Evolutionary conservation across 2,113 vertebrate species (phyloP), one percentile per base, ranked within the genome.

Genomic region (Phodopus roborovskii): DNA sequence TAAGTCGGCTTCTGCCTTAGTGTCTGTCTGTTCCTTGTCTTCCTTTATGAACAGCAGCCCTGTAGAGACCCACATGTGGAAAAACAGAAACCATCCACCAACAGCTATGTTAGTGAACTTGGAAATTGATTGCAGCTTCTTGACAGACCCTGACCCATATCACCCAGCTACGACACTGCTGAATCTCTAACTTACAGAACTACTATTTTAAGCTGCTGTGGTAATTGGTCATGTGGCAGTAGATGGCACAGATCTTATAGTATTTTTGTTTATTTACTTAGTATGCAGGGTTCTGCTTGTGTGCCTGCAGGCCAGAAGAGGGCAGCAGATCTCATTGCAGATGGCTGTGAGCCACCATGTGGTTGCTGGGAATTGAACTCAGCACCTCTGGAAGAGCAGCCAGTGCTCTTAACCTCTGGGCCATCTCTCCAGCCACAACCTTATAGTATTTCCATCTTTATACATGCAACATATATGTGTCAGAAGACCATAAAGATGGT

Each of bases 141-240:
- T 11, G 3, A 48, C 39, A 83, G 50, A 70, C 53, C 28, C 88
- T 95, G 85, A 62, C 33, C 88, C 83, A 39, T 20, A 56, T 75
- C 66, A 50, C 79, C 33, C n/a, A 6, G n/a, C 64, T 48, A 66
- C 58, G 70, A 22, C 9, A 45, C 75, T 39, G 1, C 70, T 58
- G 36, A 62, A 45, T 24, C 42, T 26, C 50, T 74, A 10, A 15
- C 87, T 82, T 26, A 45, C 28, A 88, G 11, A 87, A 53, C 64
- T 86, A 70, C 60, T 90, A 70, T n/a, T 91, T 88, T 48, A 95
- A 88, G 77, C 30, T 78, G 56, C n/a, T 39, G 5, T 73, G 71
- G 50, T 50, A n/a, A n/a, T 58, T 81, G 64, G 58, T 62, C 62
- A 39, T 7, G 20, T 78, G 62, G n/a, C 74, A 86, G 11, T 84